Evolutionary conservation across 2,113 vertebrate genomes (phyloP).

Genomic region (Falco punctatus): DNA sequence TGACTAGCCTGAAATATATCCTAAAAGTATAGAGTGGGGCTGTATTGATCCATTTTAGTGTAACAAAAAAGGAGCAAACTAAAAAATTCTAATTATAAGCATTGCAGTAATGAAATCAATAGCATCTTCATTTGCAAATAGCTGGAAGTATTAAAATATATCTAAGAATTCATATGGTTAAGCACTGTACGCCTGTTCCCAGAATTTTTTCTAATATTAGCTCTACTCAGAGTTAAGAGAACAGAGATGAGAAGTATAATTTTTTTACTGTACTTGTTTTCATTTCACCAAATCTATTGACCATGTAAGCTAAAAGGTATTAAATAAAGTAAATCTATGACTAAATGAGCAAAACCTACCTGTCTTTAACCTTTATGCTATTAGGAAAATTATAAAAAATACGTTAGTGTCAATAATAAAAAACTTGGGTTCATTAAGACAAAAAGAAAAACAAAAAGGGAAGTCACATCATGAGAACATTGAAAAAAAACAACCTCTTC

Average conservation of each 20-base stretch:
- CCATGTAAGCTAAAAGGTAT: not conserved
- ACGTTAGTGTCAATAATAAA: not conserved
- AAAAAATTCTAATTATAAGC: not conserved
- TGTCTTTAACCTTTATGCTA: not conserved
- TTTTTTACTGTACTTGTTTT: not conserved
- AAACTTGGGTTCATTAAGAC: not conserved
- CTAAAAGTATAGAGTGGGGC: not conserved
- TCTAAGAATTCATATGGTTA: not conserved
- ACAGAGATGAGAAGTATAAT: not conserved
- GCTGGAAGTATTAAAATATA: not conserved
- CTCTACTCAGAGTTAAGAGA: not conserved
- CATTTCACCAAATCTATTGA: not conserved
- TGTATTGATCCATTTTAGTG: not conserved
- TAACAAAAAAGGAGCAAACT: not conserved
- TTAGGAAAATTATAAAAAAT: not conserved
- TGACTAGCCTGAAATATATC: not conserved
- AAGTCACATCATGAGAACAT: not conserved
- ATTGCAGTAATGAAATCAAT: not conserved
- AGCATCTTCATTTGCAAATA: not conserved
- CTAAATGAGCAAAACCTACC: not conserved
- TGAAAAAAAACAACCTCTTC: not conserved
- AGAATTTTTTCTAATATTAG: not conserved
- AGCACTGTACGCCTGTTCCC: not conserved
- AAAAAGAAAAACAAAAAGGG: not conserved
- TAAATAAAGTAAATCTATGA: not conserved